Percentiles rank a stretch among this genome's conserved stretches.
Conservation (phyloP, 2,797 vertebrate genomes). For the Gymnothorax reevesii region DNA sequence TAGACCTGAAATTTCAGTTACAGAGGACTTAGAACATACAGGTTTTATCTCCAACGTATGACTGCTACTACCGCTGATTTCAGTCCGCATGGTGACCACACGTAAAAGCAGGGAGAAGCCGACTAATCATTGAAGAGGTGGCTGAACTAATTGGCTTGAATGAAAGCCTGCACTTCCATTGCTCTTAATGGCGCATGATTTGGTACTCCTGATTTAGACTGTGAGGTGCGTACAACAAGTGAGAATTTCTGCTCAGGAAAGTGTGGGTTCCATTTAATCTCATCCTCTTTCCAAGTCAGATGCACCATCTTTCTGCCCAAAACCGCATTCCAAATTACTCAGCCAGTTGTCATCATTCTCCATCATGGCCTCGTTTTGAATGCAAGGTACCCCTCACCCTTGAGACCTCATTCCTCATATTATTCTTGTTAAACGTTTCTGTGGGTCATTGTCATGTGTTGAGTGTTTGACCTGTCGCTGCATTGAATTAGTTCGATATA, state of each 20-base stretch:
- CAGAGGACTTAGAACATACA: too few species aligned
- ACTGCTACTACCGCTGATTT: too few species aligned
- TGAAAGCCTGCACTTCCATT: too few species aligned
- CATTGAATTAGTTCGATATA: background rate
- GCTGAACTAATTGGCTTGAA: too few species aligned
- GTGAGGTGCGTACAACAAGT: background rate
- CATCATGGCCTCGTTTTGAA: background rate
- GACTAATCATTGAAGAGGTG: too few species aligned
- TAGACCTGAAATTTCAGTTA: too few species aligned
- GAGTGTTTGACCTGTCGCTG: background rate
- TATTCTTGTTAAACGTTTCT: background rate
- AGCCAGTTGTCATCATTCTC: background rate
- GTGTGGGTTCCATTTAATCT: background rate
- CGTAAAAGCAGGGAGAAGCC: too few species aligned
- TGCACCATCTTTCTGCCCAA: background rate
- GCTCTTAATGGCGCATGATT: too few species aligned
- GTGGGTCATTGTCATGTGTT: background rate
- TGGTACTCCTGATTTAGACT: background rate
- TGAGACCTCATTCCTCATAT: background rate
- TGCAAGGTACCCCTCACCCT: background rate
- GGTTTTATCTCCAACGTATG: too few species aligned
- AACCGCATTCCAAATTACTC: background rate
- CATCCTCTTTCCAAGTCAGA: background rate
- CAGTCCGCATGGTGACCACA: too few species aligned
- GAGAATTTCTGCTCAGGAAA: background rate